These are phyloP conservation scores for Oenanthe melanoleuca DNA, from an alignment of 2,113 vertebrate genomes.

Conservation along the genomic window DNA sequence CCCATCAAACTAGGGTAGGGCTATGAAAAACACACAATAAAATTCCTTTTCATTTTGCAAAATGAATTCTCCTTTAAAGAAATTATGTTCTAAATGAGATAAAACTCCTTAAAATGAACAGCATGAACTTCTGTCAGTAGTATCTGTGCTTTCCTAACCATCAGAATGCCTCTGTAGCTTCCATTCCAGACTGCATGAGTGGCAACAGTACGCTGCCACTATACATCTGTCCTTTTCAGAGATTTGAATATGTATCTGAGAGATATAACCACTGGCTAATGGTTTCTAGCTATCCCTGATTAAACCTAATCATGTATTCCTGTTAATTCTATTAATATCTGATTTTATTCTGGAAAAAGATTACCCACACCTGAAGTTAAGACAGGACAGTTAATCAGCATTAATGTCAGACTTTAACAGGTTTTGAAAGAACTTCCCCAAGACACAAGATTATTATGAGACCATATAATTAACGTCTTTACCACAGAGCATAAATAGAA, in stretches of 20 bases:
- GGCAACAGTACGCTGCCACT: not conserved
- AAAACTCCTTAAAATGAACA: not conserved
- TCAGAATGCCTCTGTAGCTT: not conserved
- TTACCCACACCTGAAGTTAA: not conserved
- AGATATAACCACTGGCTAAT: not conserved
- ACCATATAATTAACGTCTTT: not conserved
- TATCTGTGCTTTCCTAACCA: not conserved
- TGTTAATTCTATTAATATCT: not conserved
- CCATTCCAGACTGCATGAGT: not conserved
- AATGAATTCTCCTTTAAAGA: not conserved
- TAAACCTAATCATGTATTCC: not conserved
- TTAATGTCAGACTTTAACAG: not conserved
- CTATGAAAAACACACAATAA: not conserved
- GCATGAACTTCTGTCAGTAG: not conserved
- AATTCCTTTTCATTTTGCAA: not conserved
- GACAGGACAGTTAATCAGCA: constrained; percentile 6
- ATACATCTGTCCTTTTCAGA: not conserved
- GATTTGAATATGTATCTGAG: not conserved
- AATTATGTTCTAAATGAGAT: not conserved
- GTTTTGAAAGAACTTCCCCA: not conserved
- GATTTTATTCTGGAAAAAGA: constrained; percentile 14
- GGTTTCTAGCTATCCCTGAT: not conserved
- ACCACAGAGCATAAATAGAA: not conserved
- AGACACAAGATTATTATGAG: not conserved
- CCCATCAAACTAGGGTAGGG: not conserved